A percentile compares a stretch with the other conserved stretches of the same genome.
phyloP scores from a whole-genome alignment of 2,797 vertebrate genomes.

The Fringilla coelebs region DNA sequence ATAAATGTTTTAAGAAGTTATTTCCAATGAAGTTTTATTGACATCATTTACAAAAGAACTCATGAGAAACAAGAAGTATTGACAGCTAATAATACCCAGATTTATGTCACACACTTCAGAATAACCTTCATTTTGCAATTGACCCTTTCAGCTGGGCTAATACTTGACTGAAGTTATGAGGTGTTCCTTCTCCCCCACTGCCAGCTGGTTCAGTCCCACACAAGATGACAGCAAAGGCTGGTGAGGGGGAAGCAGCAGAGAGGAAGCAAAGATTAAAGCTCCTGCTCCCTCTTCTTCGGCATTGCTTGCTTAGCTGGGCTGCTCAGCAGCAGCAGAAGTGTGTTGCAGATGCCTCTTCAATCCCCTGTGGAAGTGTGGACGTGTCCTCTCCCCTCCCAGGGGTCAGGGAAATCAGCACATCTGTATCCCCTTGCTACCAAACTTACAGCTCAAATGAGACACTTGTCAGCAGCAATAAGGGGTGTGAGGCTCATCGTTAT shows the following conservation, averaged over 20 bases:
- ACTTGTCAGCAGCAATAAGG: not conserved
- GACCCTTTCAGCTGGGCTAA: not conserved
- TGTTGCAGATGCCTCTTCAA: not conserved
- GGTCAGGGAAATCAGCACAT: not conserved
- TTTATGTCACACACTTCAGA: not conserved
- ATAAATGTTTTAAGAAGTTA: not conserved
- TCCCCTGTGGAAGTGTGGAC: not conserved
- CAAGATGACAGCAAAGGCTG: not conserved
- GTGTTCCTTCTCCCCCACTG: not conserved
- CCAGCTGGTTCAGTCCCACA: slow-evolving; percentile 44
- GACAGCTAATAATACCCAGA: not conserved
- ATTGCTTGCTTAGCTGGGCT: not conserved
- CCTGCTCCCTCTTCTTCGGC: not conserved
- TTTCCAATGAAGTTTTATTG: not conserved
- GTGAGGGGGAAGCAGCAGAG: slow-evolving; percentile 1
- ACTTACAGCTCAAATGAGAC: not conserved
- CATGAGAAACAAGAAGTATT: not conserved
- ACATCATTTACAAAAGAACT: not conserved
- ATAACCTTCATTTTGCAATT: not conserved
- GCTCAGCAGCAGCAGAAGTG: not conserved
- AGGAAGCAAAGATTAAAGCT: not conserved
- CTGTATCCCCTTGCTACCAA: not conserved
- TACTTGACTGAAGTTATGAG: not conserved
- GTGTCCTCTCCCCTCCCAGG: not conserved
- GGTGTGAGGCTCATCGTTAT: not conserved